Base-by-base conservation (phyloP, 2,888 invertebrate genomes). In the Nephrotoma appendiculata region DNA sequence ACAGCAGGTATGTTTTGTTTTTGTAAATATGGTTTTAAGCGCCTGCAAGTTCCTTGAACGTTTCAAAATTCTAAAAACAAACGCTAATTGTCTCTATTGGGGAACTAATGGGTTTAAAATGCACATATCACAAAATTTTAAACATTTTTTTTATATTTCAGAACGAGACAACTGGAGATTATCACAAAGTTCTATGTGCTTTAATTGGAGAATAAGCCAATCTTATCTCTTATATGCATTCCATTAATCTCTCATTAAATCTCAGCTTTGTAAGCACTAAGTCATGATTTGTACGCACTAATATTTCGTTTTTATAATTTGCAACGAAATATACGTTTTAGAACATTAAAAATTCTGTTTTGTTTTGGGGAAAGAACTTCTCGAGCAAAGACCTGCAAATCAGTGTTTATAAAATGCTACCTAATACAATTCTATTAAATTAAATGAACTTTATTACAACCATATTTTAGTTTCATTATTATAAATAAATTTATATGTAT, bases 91-190 rank as follows among this genome's bases (percentile, higher is more conserved):
- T 1, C 31, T 1, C 31, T 71, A 71, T 71, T 31, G 31, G 31
- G 71, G 71, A 71, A 71, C 71, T 71, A 71, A 71, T 71, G 11
- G 71, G 71, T 31, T 71, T 9, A 9, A 9, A 71, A 71, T 71
- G 3, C 5, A 1, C 52, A 3, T 19, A 19, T 71, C 31, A 4
- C 9, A 71, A 15, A 84, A 84, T n/a, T n/a, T 84, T 6, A 57
- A 57, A 57, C 6, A 5, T 84, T 84, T 87, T n/a, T 19, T 83
- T 84, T 87, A 86, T 85, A 89, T 88, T 90, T 90, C 91, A 93
- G 92, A 91, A 91, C 87, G 94, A 94, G 89, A 93, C 93, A 19
- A 92, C 93, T 52, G 94, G 94, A 4, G 93, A 94, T 89, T 94
- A 93, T 89, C 93, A 92, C 88, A 91, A 91, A 85, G 92, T 93